These are phyloP conservation scores for Lycocerus yunnanus DNA, from an alignment of 2,888 invertebrate genomes.

Conservation along the genomic window DNA sequence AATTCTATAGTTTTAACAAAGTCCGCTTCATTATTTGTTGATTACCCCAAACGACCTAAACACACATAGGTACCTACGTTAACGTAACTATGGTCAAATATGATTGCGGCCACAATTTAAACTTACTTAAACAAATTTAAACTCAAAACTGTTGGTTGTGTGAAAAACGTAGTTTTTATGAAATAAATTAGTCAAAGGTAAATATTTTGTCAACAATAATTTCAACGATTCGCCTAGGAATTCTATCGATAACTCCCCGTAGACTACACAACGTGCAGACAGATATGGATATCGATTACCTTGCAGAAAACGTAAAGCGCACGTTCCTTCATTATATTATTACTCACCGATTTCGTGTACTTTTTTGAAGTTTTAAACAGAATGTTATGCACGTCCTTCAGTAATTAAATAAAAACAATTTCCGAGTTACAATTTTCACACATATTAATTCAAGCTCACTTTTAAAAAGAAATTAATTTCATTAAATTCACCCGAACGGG, in stretches of 20 bases:
- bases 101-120: background rate
- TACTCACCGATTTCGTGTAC: background rate
- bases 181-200: background rate
- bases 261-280: constrained; percentile 11
- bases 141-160: background rate
- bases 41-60: too few relatives aligned
- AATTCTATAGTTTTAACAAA: background rate
- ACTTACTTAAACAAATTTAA: background rate
- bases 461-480: background rate
- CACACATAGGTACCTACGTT: background rate
- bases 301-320: constrained; percentile 2
- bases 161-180: background rate
- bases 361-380: background rate
- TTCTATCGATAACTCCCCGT: background rate
- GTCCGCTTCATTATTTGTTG: background rate
- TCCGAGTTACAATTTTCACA: background rate
- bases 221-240: constrained; percentile 8
- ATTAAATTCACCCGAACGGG: background rate
- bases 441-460: background rate
- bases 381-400: background rate
- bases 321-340: constrained; percentile 3
- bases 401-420: background rate
- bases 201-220: constrained; percentile 9
- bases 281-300: constrained; percentile 11
- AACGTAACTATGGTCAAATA: background rate